phyloP scores from a whole-genome alignment of 2,113 vertebrate genomes.

The Nyctereutes procyonoides region DNA sequence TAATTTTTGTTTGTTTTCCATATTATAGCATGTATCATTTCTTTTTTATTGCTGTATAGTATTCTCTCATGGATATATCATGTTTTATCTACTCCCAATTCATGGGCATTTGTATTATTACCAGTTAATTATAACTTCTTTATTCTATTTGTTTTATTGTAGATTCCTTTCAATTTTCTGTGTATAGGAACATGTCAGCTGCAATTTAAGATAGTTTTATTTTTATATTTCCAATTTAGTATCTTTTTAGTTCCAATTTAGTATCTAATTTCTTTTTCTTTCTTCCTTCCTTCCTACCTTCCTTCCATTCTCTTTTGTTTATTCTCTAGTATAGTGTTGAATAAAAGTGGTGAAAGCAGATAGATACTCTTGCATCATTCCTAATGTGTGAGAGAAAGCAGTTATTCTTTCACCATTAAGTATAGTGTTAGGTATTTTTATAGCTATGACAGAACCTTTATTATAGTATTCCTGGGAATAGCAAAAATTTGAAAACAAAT shows the following conservation, averaged over 20 bases:
- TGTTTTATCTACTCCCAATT: neutral
- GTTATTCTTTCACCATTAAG: neutral
- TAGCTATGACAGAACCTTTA: neutral
- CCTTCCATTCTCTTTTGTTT: neutral
- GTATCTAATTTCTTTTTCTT: neutral
- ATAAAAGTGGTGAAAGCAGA: neutral
- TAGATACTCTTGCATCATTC: neutral
- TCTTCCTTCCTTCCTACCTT: neutral
- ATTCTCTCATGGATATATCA: neutral
- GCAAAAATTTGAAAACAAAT: constrained; percentile 34
- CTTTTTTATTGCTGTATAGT: neutral
- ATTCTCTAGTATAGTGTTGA: neutral
- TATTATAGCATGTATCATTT: neutral
- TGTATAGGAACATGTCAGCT: neutral
- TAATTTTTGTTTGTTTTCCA: neutral
- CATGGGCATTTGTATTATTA: neutral
- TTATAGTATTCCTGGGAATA: neutral
- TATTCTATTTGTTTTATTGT: neutral
- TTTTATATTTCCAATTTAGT: neutral
- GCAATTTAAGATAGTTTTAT: neutral
- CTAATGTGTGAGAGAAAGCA: neutral
- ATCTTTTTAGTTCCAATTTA: neutral
- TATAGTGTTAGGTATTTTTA: neutral
- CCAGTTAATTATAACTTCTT: neutral
- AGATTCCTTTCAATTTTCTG: neutral